Conservation (phyloP, 2,888 invertebrate species). For the Coleophora deauratella region DNA sequence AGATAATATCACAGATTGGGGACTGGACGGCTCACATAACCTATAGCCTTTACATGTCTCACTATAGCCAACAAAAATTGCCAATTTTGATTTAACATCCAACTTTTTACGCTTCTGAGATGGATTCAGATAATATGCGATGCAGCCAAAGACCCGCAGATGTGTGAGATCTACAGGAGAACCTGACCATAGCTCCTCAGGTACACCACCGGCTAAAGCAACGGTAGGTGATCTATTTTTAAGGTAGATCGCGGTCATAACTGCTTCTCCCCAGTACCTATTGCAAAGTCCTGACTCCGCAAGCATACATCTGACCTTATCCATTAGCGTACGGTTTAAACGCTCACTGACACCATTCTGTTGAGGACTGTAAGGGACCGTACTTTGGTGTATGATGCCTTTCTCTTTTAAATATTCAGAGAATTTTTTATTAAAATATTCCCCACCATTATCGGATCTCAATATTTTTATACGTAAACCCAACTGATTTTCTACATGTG, state of each 20-base stretch:
- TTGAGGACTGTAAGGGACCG: constrained; percentile 23
- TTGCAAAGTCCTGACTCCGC: constrained; percentile 1
- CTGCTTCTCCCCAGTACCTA: constrained; percentile 12
- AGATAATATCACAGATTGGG: no score
- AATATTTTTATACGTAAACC: constrained; percentile 1
- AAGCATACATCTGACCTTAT: constrained; percentile 10
- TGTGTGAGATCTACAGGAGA: constrained; percentile 4
- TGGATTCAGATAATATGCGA: constrained; percentile 7
- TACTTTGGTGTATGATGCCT: constrained; percentile 22
- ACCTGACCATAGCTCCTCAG: constrained; percentile 10
- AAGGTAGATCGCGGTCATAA: constrained; percentile 14
- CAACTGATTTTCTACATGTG: no score
- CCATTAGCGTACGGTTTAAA: constrained; percentile 11
- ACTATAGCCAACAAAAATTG: constrained; percentile 10
- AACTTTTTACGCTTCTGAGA: constrained; percentile 7
- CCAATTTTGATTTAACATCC: constrained; percentile 6
- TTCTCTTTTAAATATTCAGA: not conserved
- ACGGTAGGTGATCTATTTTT: constrained; percentile 12
- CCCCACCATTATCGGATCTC: constrained; percentile 6
- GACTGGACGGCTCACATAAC: constrained; percentile 5
- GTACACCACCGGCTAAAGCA: constrained; percentile 2
- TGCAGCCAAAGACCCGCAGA: constrained; percentile 10
- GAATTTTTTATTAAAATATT: constrained; percentile 14
- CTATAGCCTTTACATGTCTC: constrained; percentile 10
- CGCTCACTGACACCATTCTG: constrained; percentile 31